A percentile compares a stretch with the other conserved stretches of the same genome.
Conservation (phyloP, 2,797 vertebrate genomes). For the Gephyroberyx darwinii region DNA sequence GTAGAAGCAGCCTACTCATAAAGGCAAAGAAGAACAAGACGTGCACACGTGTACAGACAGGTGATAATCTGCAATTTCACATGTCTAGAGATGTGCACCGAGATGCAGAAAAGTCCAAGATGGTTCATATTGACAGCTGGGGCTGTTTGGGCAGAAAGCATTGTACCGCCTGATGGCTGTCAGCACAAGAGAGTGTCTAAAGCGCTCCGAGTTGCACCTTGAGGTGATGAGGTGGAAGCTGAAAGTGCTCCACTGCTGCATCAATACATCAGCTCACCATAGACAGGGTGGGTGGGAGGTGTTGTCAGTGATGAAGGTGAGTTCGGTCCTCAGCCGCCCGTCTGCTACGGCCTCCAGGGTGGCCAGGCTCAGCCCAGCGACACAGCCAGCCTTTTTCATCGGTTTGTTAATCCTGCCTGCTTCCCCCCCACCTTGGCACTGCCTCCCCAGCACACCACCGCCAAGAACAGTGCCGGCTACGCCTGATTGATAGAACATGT, state of each 20-base stretch:
- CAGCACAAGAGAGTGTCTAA: not conserved
- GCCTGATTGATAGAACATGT: conserved; percentile 1
- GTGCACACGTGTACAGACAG: too few relatives aligned
- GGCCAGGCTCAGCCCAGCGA: too few relatives aligned
- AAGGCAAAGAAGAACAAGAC: not conserved
- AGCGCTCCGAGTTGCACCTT: too few relatives aligned
- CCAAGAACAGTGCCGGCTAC: not conserved
- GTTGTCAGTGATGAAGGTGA: conserved; percentile 65
- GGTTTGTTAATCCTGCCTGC: conserved; percentile 39
- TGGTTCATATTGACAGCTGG: too few relatives aligned
- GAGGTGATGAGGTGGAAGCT: conserved; percentile 11
- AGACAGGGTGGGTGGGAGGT: conserved; percentile 56
- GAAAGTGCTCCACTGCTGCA: conserved; percentile 50
- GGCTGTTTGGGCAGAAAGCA: too few relatives aligned
- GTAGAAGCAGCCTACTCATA: not conserved
- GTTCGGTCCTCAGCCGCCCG: conserved; percentile 17
- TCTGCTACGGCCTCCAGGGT: too few relatives aligned
- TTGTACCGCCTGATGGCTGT: too few relatives aligned
- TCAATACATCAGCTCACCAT: conserved; percentile 58
- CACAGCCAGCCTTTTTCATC: not conserved
- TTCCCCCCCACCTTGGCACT: conserved; percentile 12
- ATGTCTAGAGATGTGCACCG: too few relatives aligned
- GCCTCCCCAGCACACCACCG: too few relatives aligned
- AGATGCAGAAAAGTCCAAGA: too few relatives aligned
- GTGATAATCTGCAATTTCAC: too few relatives aligned